phyloP scores from a whole-genome alignment of 92 coral and sea anemone species.

The Siderastrea siderea region DNA sequence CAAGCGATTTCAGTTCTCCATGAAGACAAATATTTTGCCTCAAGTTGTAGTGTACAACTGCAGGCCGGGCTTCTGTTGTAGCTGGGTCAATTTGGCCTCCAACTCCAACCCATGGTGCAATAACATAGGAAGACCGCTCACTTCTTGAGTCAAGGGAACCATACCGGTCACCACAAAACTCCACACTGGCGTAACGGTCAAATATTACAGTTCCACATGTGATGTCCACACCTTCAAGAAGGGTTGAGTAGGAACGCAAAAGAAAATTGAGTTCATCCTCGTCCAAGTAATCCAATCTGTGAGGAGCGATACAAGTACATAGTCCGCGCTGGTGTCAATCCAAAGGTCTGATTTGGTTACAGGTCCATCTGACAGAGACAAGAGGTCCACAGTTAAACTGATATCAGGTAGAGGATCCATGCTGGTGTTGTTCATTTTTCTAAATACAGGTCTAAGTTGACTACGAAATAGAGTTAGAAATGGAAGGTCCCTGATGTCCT shows the following conservation, averaged over 20 bases:
- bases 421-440: neutral
- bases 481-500: conserved; percentile 31
- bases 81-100: neutral
- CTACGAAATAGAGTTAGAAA: neutral
- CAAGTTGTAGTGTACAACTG: conserved; percentile 4
- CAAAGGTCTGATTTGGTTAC: neutral
- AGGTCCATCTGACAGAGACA: neutral
- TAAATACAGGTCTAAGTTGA: neutral
- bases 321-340: neutral
- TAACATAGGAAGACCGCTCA: no score
- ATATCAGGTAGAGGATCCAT: neutral
- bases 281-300: neutral
- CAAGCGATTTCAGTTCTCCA: conserved; percentile 1
- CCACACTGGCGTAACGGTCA: conserved; percentile 29
- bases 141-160: no score
- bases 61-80: conserved; percentile 24
- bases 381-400: neutral
- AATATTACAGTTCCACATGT: neutral
- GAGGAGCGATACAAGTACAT: conserved; percentile 2
- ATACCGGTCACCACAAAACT: conserved; percentile 27
- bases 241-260: neutral
- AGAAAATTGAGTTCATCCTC: no score
- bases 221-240: conserved; percentile 5
- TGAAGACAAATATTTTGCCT: conserved; percentile 15
- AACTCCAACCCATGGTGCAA: conserved; percentile 40